A percentile compares a stretch with the other conserved stretches of the same genome.
These are phyloP conservation scores for Phasianus colchicus DNA, from an alignment of 2,113 vertebrate genomes.

Conservation along the genomic window DNA sequence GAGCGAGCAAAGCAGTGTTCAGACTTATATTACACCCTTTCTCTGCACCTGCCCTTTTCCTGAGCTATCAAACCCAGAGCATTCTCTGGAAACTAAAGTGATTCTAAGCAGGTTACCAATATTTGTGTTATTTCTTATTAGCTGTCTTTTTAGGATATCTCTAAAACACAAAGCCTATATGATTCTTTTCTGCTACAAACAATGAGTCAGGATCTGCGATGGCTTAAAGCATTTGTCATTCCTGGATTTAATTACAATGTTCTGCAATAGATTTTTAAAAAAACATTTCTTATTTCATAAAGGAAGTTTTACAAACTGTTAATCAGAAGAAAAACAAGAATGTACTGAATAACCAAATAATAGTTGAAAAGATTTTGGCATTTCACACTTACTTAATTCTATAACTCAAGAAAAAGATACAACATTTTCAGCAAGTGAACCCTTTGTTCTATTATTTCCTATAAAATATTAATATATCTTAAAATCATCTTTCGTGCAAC, in stretches of 20 bases:
- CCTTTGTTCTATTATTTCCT: not conserved
- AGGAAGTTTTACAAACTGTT: not conserved
- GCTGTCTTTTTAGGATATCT: conserved; percentile 21
- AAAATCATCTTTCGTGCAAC: not conserved
- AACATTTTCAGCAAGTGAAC: not conserved
- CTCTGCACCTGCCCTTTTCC: conserved; percentile 14
- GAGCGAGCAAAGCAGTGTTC: conserved; percentile 64
- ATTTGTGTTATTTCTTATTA: conserved; percentile 25
- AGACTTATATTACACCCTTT: conserved; percentile 61
- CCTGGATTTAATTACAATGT: not conserved
- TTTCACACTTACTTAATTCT: not conserved
- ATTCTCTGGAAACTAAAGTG: conserved; percentile 46
- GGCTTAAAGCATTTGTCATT: not conserved
- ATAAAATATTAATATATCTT: not conserved
- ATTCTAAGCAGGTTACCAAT: conserved; percentile 40
- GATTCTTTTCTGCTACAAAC: conserved; percentile 33
- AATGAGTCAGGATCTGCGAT: conserved; percentile 31
- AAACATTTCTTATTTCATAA: not conserved
- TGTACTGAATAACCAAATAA: not conserved
- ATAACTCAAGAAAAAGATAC: not conserved
- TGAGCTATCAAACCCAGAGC: conserved; percentile 4
- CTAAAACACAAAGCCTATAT: conserved; percentile 44
- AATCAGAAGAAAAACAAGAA: not conserved
- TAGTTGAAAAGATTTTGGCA: not conserved
- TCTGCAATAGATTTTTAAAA: not conserved